phyloP scores from a whole-genome alignment of 2,797 vertebrate species.

The Chloroceryle amazona region DNA sequence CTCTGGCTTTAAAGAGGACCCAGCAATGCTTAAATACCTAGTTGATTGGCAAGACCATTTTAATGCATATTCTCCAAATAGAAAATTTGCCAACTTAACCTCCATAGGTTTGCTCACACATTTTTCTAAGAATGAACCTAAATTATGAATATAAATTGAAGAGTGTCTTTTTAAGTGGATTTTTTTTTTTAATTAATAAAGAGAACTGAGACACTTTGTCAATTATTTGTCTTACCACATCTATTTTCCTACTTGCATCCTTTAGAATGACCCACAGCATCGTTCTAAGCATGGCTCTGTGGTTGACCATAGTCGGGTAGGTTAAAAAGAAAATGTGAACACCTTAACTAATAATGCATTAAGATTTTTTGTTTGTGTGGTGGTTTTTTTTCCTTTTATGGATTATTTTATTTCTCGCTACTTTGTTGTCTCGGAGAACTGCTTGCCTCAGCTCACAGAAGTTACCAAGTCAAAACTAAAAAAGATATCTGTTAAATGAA shows the following conservation, averaged over 20 bases:
- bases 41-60: background rate
- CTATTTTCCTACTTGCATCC: slow-evolving; percentile 70
- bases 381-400: background rate
- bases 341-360: background rate
- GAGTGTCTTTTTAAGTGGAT: background rate
- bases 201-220: slow-evolving; percentile 31
- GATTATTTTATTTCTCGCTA: background rate
- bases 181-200: background rate
- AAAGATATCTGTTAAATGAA: background rate
- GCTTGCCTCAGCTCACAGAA: background rate
- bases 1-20: background rate
- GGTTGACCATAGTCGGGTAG: slow-evolving; percentile 91
- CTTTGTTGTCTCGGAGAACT: background rate
- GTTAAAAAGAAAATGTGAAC: slow-evolving; percentile 74
- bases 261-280: slow-evolving; percentile 78
- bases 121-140: background rate
- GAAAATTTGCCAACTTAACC: background rate
- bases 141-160: background rate
- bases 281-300: slow-evolving; percentile 85
- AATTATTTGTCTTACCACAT: slow-evolving; percentile 39
- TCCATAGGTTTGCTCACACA: background rate
- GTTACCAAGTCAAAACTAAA: background rate
- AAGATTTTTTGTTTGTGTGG: background rate
- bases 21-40: background rate
- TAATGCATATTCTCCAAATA: background rate